A percentile compares a stretch with the other conserved stretches of the same genome.
phyloP scores from a whole-genome alignment of 2,113 vertebrate species.

The Rattus rattus region DNA sequence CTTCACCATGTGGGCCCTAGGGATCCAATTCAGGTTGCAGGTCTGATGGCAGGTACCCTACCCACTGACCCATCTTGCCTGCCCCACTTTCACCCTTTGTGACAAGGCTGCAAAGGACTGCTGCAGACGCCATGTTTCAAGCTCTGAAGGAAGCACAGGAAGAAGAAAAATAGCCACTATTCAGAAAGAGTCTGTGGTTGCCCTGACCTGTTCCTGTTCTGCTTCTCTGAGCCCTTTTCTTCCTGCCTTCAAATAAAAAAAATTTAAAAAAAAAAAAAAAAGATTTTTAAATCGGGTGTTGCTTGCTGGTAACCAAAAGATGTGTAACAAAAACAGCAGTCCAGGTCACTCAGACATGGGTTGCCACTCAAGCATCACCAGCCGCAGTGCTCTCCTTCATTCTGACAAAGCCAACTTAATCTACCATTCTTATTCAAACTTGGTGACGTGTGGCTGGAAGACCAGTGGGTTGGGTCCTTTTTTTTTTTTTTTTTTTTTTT shows the following conservation, averaged over 20 bases:
- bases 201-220: background rate
- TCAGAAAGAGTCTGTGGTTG: background rate
- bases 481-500: background rate
- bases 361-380: fast-evolving
- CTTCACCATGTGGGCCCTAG: background rate
- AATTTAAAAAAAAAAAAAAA: too few relatives aligned
- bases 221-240: background rate
- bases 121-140: fast-evolving
- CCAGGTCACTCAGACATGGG: background rate
- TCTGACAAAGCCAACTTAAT: background rate
- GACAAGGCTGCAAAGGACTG: fast-evolving
- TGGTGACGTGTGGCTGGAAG: background rate
- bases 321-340: background rate
- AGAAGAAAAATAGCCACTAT: background rate
- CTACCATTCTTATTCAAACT: background rate
- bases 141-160: background rate
- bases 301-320: background rate
- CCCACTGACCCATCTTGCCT: background rate
- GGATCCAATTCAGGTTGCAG: background rate
- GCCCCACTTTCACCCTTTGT: too few relatives aligned
- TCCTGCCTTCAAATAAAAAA: background rate
- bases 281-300: background rate
- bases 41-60: background rate
- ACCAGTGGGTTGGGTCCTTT: fast-evolving
- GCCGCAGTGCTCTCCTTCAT: fast-evolving